phyloP scores from a whole-genome alignment of 2,888 invertebrate species.

The Spodoptera picta region DNA sequence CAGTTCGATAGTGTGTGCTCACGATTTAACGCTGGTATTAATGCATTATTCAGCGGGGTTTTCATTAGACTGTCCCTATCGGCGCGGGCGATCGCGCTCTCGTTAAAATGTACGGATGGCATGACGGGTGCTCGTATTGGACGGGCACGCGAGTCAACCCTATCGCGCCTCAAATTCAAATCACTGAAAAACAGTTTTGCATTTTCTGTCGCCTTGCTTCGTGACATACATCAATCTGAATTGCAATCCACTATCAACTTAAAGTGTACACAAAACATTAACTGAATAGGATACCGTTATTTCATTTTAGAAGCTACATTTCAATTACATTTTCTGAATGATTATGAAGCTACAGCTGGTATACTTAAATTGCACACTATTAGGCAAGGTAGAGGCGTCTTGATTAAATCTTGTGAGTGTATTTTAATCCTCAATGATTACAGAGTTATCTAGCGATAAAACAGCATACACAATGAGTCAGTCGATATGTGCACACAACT shows the following conservation, averaged over 20 bases:
- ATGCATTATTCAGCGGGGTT: conserved; percentile 88
- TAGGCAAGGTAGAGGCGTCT: conserved; percentile 23
- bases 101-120: conserved; percentile 88
- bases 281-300: conserved; percentile 26
- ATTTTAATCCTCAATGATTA: conserved; percentile 17
- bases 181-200: conserved; percentile 62
- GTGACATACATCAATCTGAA: conserved; percentile 58
- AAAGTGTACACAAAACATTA: conserved; percentile 17
- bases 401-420: conserved; percentile 22
- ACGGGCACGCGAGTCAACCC: conserved; percentile 71
- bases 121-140: conserved; percentile 85
- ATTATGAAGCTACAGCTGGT: conserved; percentile 10
- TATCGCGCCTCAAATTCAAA: conserved; percentile 70
- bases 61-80: conserved; percentile 87
- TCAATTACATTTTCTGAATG: conserved; percentile 28
- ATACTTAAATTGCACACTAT: conserved; percentile 33
- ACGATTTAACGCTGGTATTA: conserved; percentile 88
- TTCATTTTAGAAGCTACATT: conserved; percentile 16
- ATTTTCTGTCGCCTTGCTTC: conserved; percentile 58
- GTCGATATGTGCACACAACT: conserved; percentile 20
- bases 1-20: conserved; percentile 83
- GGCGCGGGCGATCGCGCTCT: conserved; percentile 84
- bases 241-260: conserved; percentile 31
- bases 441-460: conserved; percentile 31
- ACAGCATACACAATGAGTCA: conserved; percentile 28